Percentiles rank a stretch among this genome's conserved stretches.
Evolutionary conservation across 2,797 vertebrate genomes (phyloP).

Genomic region (Vireo griseus): DNA sequence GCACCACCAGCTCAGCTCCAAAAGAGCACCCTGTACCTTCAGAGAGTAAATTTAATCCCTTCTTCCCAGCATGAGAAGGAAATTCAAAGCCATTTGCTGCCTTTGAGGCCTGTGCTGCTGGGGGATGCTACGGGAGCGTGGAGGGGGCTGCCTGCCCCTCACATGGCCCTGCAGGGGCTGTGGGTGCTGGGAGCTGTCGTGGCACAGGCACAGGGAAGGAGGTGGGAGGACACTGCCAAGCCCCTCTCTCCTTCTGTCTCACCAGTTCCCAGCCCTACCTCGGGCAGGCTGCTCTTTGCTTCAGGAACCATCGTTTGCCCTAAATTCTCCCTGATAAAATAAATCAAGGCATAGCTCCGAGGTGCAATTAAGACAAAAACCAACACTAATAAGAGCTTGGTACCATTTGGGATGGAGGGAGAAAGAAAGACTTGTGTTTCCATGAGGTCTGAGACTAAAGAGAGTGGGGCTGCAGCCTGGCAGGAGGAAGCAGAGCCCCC

Average conservation of each 20-base stretch:
- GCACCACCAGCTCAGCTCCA: not conserved
- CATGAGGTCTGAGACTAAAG: not conserved
- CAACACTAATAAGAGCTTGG: not conserved
- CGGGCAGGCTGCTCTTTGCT: not conserved
- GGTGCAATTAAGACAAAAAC: not conserved
- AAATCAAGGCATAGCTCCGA: not conserved
- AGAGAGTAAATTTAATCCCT: not conserved
- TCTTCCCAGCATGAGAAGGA: not conserved
- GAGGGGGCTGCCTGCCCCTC: not conserved
- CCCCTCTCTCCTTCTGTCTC: not conserved
- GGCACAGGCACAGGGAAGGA: not conserved
- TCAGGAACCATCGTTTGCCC: not conserved
- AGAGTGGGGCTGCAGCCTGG: not conserved
- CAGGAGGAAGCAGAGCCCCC: not conserved
- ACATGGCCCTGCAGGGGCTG: fast-evolving
- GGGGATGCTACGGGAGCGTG: not conserved
- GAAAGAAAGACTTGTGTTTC: not conserved
- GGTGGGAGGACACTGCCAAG: not conserved
- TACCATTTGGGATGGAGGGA: not conserved
- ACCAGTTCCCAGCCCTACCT: not conserved
- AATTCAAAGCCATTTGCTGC: not conserved
- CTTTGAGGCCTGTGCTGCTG: not conserved
- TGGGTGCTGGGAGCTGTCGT: fast-evolving
- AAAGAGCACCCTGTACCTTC: not conserved
- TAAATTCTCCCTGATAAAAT: not conserved